phyloP scores from a whole-genome alignment of 2,888 invertebrate genomes.

The Vanessa cardui region DNA sequence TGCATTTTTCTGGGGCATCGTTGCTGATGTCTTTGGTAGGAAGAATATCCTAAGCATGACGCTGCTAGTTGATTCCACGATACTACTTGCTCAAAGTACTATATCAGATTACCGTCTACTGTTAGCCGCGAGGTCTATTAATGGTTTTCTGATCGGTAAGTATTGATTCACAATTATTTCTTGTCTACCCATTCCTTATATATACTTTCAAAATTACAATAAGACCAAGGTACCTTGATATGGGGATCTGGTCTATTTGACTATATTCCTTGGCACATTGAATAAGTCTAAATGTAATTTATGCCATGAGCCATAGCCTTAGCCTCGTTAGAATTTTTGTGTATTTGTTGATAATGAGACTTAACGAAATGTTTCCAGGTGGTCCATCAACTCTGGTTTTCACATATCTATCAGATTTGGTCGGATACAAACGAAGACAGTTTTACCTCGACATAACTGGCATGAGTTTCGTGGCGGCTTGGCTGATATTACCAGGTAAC shows the following conservation, averaged over 20 bases:
- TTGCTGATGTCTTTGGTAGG: conserved; percentile 87
- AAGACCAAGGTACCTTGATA: no score
- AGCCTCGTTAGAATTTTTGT: no score
- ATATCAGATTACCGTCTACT: conserved; percentile 68
- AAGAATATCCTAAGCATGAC: conserved; percentile 82
- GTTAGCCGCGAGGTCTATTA: conserved; percentile 82
- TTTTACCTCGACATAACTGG: conserved; percentile 85
- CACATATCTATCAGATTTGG: conserved; percentile 86
- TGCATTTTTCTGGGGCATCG: conserved; percentile 88
- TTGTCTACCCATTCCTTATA: not conserved
- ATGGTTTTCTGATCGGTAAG: conserved; percentile 83
- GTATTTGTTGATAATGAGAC: no score
- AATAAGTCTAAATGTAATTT: no score
- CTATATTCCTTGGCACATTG: no score
- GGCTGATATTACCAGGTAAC: conserved; percentile 84
- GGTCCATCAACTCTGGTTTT: conserved; percentile 84
- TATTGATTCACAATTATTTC: not conserved
- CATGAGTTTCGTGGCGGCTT: conserved; percentile 84
- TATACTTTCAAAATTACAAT: no score
- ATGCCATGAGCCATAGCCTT: no score
- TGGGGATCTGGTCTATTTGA: not conserved
- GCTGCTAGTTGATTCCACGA: conserved; percentile 74
- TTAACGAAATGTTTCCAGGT: conserved; percentile 55
- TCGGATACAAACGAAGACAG: conserved; percentile 81
- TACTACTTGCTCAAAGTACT: conserved; percentile 78